Base-by-base conservation (phyloP, 92 coral and sea anemone genomes). In the Micromussa lordhowensis region DNA sequence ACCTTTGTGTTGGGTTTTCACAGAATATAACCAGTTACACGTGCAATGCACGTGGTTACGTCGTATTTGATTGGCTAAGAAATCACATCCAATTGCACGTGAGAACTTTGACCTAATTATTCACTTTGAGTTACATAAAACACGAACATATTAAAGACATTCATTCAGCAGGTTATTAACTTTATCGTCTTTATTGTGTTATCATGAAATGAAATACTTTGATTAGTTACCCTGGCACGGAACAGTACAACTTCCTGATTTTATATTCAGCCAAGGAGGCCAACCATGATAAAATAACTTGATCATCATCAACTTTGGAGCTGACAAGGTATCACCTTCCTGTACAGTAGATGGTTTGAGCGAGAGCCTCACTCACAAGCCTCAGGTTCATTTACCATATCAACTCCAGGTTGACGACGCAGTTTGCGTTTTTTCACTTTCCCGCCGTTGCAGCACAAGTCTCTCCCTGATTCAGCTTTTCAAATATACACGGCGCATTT, bases 201-300 rank as follows among this genome's bases (percentile, higher is more conserved):
- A 24, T 48, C 8, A 70, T 10, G 32, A 16, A 11, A 53, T 9
- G 22, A 15, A 36, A 28, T n/a, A 32, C 54, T 28, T 84, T 30
- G 32, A 30, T 84, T 49, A 71, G n/a, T 31, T 55, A 84, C 35
- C 80, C 87, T 34, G 87, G 87, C 18, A 72, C 21, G 80, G 87
- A 84, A 84, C 87, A 84, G 87, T 78, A 73, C 87, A 84, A 73
- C 80, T 26, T 84, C 15, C 44, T n/a, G 24, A 18, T 2, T 21
- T 69, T 14, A 54, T 0, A 9, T 73, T 14, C 63, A 19, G 34
- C 40, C 36, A n/a, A 55, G 16, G 44, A 4, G 6, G 24, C 49
- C 19, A 35, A 34, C 12, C 1, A 32, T 26, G 29, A 5, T 5
- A 31, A 55, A 59, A 30, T 11, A 26, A 10, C 71, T 31, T 2